These are phyloP conservation scores for Pomatostomus ruficeps DNA, from an alignment of 2,113 vertebrate genomes.

Conservation along the genomic window DNA sequence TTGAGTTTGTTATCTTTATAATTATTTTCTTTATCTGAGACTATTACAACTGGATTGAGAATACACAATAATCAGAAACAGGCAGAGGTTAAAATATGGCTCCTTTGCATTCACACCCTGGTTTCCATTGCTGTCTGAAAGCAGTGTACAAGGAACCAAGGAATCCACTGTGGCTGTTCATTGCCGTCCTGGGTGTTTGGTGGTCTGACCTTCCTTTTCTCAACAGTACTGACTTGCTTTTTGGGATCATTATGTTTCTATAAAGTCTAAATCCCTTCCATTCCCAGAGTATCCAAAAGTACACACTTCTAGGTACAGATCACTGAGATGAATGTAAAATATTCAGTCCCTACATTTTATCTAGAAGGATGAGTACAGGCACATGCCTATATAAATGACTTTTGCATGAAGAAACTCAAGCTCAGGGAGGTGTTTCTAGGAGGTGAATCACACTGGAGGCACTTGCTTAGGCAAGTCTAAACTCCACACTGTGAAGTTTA, in stretches of 20 bases:
- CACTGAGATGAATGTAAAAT: not conserved
- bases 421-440: not conserved
- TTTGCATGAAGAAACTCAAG: not conserved
- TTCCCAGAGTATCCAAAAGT: not conserved
- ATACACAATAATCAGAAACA: not conserved
- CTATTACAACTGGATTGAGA: not conserved
- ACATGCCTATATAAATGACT: not conserved
- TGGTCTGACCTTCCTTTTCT: not conserved
- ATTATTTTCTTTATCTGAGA: not conserved
- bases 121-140: not conserved
- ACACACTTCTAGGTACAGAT: not conserved
- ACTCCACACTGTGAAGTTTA: not conserved
- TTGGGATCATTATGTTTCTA: not conserved
- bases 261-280: not conserved
- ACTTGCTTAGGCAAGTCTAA: not conserved
- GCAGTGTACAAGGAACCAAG: not conserved
- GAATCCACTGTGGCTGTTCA: not conserved
- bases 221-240: not conserved
- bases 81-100: not conserved
- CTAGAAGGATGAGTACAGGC: not conserved
- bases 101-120: not conserved
- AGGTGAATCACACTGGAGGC: not conserved
- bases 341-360: not conserved
- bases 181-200: accelerated
- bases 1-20: not conserved